Base-by-base conservation (phyloP, 2,113 vertebrate genomes). In the Hippocampus mohnikei region DNA sequence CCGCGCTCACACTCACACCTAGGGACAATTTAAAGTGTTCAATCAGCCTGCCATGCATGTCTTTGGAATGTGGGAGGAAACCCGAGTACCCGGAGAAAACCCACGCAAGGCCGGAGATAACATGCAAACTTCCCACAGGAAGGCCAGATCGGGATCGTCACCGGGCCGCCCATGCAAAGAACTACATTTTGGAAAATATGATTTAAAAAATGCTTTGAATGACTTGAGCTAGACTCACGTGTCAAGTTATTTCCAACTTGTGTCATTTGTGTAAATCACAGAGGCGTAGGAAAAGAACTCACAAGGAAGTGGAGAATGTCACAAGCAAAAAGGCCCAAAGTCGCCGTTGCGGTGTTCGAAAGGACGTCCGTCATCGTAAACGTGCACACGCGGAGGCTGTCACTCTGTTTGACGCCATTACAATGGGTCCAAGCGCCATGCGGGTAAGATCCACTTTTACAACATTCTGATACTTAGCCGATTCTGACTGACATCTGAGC, bases 361-460 rank as follows among this genome's bases (percentile, higher is more conserved):
- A 87, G 65, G 71, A 77, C 2, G 73, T 79, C 13, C 50, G 81
- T 44, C 86, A 40, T 8, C 73, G 86, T 15, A 92, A 85, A 80
- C 88, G 84, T 87, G 89, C 85, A 4, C 85, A 92, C 1, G 88
- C 90, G 69, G 93, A 96, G 85, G 92, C 94, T 0, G 94, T 96
- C 83, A 96, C 95, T 0, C 84, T 97, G 80, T 96, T 95, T 83
- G 94, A 96, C 82, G 95, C 96, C 81, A 81, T 97, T 85, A 93
- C 91, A 78, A 94, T 96, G 94, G 95, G 94, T 69, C 93, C 90
- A 76, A 89, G 74, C 1, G 95, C 94, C 76, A 95, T 97, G 91
- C 92, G 95, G 95, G 95, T 95, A 87, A n/a, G 58, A 53, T 40
- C 18, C 21, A 21, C 27, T 11, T 3, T 68, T 23, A 5, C 3